Evolutionary conservation across 2,797 vertebrate genomes (phyloP).

Genomic region (Microcaecilia unicolor): DNA sequence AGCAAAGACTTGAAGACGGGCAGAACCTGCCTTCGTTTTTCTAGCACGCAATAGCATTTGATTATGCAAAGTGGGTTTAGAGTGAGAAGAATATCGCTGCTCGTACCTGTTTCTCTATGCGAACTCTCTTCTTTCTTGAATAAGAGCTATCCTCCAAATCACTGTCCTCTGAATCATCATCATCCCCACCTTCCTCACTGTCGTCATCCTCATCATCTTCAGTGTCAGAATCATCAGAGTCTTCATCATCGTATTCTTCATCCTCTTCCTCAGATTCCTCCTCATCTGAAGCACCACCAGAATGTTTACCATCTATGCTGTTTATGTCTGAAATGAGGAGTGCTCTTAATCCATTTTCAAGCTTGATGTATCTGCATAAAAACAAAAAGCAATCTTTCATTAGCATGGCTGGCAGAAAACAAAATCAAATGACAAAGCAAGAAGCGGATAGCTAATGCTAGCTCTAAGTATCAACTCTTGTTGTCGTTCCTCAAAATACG

Average conservation of each 20-base stretch:
- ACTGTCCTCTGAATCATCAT: conserved; percentile 50
- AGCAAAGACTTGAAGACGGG: too few species aligned
- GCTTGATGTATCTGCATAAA: conserved; percentile 68
- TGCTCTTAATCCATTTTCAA: conserved; percentile 77
- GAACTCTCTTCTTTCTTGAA: conserved; percentile 58
- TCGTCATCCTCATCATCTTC: conserved; percentile 63
- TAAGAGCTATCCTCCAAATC: conserved; percentile 43
- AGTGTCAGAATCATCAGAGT: conserved; percentile 52
- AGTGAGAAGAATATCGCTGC: conserved; percentile 6
- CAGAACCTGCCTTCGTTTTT: too few species aligned
- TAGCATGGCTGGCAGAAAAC: background rate
- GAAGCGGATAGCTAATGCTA: too few species aligned
- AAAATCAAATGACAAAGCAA: background rate
- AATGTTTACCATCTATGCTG: conserved; percentile 41
- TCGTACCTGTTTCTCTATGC: conserved; percentile 81
- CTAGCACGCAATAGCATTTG: too few species aligned
- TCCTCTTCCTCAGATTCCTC: conserved; percentile 38
- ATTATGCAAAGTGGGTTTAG: too few species aligned
- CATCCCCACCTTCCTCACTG: conserved; percentile 57
- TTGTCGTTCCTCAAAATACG: too few species aligned
- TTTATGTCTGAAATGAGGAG: conserved; percentile 87
- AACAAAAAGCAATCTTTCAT: conserved; percentile 12
- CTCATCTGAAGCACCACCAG: conserved; percentile 38
- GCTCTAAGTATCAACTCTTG: too few species aligned
- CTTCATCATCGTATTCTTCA: conserved; percentile 47